Base-by-base conservation (phyloP, 2,113 vertebrate genomes). In the Nettapus auritus region DNA sequence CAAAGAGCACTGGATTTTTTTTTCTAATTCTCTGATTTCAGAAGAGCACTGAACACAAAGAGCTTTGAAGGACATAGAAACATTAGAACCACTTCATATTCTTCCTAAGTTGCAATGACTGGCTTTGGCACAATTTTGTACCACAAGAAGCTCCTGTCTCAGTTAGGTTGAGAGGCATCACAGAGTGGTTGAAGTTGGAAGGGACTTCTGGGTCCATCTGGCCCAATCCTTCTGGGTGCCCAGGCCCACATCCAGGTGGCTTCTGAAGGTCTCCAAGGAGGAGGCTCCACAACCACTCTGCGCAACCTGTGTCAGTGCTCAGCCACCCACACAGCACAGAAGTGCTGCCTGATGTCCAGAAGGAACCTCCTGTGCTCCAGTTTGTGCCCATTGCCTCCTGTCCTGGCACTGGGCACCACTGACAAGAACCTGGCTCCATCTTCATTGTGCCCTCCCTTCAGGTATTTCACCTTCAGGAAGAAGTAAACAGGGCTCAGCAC, bases 91-190 rank as follows among this genome's bases (percentile, higher is more conserved):
- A 13, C 11, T 22, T 6, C 22, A 1, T 22, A 18, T n/a, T 38
- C 68, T 62, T 56, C 21, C 36, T 33, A 48, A 79, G 36, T 19
- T 64, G 29, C 36, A 15, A 14, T 53, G 21, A 6, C 15, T 11
- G 36, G 14, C 38, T 66, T 44, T 48, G 18, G 50, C 17, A 17
- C 5, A 3, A 21, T n/a, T 70, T n/a, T 11, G 21, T 42, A 34
- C 29, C 9, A 4, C 8, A 7, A 42, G 5, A 8, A 70, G 38
- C 9, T 13, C 23, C 48, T 3, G 1, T 14, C 28, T 34, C 2
- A 2, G 20, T 5, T 17, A 42, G 7, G 8, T 0, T 59, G 48
- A 55, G 48, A 68, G 21, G 21, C n/a, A 59, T 34, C 31, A 55
- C 28, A 9, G 53, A 17, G 17, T 44, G 42, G 42, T 18, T 44